Percentiles rank a stretch among this genome's conserved stretches.
These are phyloP conservation scores for Dugesia japonica DNA, from an alignment of 2,888 invertebrate genomes.

Conservation along the genomic window DNA sequence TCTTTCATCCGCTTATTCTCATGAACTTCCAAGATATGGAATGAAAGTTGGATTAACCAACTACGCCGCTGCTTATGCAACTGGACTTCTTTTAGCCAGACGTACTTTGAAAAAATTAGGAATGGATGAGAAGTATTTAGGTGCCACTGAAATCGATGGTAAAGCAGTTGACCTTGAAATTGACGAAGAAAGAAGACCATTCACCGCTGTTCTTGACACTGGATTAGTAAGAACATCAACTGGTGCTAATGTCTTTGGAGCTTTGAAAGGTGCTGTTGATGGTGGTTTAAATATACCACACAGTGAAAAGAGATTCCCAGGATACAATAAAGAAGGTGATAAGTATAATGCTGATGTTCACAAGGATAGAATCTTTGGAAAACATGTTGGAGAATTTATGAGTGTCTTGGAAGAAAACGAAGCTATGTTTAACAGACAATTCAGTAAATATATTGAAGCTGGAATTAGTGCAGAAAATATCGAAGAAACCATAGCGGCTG, in stretches of 20 bases:
- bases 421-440: constrained; percentile 90
- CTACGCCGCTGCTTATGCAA: constrained; percentile 81
- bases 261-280: constrained; percentile 97
- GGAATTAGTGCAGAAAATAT: constrained; percentile 72
- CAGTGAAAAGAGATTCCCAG: constrained; percentile 82
- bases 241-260: constrained; percentile 91
- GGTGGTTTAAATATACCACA: constrained; percentile 97
- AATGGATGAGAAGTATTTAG: constrained; percentile 72
- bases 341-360: constrained; percentile 85
- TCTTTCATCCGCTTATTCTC: constrained; percentile 87
- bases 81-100: constrained; percentile 81
- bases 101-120: constrained; percentile 71
- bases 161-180: constrained; percentile 87
- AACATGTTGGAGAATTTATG: constrained; percentile 96
- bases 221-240: constrained; percentile 92
- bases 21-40: constrained; percentile 85
- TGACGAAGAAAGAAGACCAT: constrained; percentile 80
- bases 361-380: constrained; percentile 84
- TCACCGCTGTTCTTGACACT: constrained; percentile 82
- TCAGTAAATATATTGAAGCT: constrained; percentile 78
- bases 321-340: constrained; percentile 74
- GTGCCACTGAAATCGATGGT: constrained; percentile 74
- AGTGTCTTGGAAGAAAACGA: constrained; percentile 76
- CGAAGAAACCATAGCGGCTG: constrained; percentile 81
- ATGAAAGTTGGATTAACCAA: constrained; percentile 94